Conservation (phyloP, 1,140 invertebrate genomes). For the Diachasmimorpha longicaudata region DNA sequence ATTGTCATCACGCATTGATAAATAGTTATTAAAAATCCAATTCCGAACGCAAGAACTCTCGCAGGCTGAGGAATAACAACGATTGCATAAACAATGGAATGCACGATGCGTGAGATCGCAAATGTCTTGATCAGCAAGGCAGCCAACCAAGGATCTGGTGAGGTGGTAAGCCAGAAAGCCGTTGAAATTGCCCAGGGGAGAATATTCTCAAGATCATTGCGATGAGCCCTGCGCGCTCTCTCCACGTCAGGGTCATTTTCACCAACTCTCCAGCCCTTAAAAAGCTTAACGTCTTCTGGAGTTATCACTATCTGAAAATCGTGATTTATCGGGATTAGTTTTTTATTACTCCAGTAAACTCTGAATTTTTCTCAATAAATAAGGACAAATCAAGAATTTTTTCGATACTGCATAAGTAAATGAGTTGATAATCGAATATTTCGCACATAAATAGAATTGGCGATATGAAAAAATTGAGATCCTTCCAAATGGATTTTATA, state of each 20-base stretch:
- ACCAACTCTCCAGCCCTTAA: slow-evolving; percentile 40
- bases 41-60: slow-evolving; percentile 61
- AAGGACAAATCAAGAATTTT: no score
- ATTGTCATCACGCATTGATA: slow-evolving; percentile 39
- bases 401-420: no score
- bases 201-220: slow-evolving; percentile 81
- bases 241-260: slow-evolving; percentile 46
- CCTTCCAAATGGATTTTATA: no score
- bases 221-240: slow-evolving; percentile 65
- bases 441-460: no score
- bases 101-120: slow-evolving; percentile 66
- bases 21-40: slow-evolving; percentile 52
- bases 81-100: slow-evolving; percentile 72
- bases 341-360: no score
- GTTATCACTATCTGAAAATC: slow-evolving; percentile 62
- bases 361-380: no score
- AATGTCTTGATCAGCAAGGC: slow-evolving; percentile 68
- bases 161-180: slow-evolving; percentile 69
- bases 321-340: neutral
- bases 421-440: no score
- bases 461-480: no score
- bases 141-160: slow-evolving; percentile 63
- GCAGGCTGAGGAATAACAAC: slow-evolving; percentile 65
- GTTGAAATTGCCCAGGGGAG: slow-evolving; percentile 70
- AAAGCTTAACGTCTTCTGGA: slow-evolving; percentile 59